Percentiles rank a stretch among this genome's conserved stretches.
Evolutionary conservation across 1,140 invertebrate genomes (phyloP).

Genomic region (Caligus rogercresseyi): DNA sequence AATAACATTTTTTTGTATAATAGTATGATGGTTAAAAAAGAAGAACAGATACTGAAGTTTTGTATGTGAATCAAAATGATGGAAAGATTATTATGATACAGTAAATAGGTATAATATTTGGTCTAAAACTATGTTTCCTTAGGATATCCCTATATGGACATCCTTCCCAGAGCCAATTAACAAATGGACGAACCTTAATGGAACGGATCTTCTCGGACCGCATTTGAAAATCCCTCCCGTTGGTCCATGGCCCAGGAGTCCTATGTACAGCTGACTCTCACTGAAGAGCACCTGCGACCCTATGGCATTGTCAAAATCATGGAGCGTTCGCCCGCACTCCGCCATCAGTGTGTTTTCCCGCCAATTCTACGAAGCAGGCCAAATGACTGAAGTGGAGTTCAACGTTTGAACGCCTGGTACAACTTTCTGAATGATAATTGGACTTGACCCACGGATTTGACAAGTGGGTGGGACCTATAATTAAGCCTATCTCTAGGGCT

Average conservation of each 20-base stretch:
- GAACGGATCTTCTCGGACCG: slow-evolving; percentile 7
- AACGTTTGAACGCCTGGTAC: neutral
- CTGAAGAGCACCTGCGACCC: slow-evolving; percentile 10
- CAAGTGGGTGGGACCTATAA: too few relatives aligned
- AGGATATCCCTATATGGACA: slow-evolving; percentile 6
- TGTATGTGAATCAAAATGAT: too few relatives aligned
- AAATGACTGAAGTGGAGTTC: slow-evolving; percentile 2
- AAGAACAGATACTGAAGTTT: too few relatives aligned
- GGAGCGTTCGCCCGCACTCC: slow-evolving; percentile 4
- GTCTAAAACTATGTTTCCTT: neutral
- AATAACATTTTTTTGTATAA: too few relatives aligned
- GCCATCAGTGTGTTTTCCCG: neutral
- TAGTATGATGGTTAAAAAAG: too few relatives aligned
- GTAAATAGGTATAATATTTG: too few relatives aligned
- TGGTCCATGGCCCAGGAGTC: slow-evolving; percentile 11
- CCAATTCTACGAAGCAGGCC: slow-evolving; percentile 4
- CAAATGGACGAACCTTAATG: slow-evolving; percentile 15
- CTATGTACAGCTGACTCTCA: slow-evolving; percentile 14
- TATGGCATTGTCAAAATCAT: slow-evolving; percentile 8
- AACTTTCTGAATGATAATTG: neutral
- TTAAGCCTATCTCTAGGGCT: too few relatives aligned
- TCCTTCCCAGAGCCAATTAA: slow-evolving; percentile 8
- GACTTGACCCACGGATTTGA: neutral
- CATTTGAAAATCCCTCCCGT: slow-evolving; percentile 6
- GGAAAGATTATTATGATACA: too few relatives aligned